Percentiles rank a stretch among this genome's conserved stretches.
Conservation (phyloP, 1,140 invertebrate species). For the Medauroidea extradentata region DNA sequence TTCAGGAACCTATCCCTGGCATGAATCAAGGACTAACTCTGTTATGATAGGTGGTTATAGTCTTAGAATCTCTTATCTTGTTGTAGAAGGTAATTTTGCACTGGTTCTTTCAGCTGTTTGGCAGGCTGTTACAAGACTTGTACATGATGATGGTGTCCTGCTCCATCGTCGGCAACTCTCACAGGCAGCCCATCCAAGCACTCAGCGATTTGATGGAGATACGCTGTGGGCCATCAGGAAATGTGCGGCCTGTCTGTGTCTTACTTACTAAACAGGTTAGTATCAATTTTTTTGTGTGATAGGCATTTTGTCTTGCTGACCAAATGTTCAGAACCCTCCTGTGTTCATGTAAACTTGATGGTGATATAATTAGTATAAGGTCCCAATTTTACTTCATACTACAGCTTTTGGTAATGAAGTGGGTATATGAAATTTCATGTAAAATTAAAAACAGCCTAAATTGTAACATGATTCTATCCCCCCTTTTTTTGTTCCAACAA, state of each 20-base stretch:
- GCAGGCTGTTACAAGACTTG: constrained; percentile 63
- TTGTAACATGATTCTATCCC: too few species aligned
- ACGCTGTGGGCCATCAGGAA: constrained; percentile 48
- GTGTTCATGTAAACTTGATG: too few species aligned
- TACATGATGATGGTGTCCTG: constrained; percentile 62
- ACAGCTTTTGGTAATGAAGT: too few species aligned
- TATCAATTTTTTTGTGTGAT: too few species aligned
- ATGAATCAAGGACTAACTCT: not conserved
- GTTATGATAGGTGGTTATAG: not conserved
- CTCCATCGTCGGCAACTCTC: constrained; percentile 66
- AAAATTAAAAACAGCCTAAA: too few species aligned
- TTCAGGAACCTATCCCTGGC: too few species aligned
- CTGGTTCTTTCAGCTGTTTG: constrained; percentile 55
- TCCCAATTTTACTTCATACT: too few species aligned
- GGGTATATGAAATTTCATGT: too few species aligned
- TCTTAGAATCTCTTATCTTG: not conserved
- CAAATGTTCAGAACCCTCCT: too few species aligned
- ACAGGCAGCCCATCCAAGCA: constrained; percentile 59
- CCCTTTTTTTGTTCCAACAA: too few species aligned
- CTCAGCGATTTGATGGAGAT: constrained; percentile 70
- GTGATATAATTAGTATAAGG: too few species aligned
- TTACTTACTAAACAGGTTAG: constrained; percentile 56
- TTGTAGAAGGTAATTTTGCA: not conserved
- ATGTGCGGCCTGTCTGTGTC: constrained; percentile 69
- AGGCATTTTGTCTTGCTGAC: too few species aligned